Evolutionary conservation across 2,888 invertebrate species (phyloP), one percentile per base, ranked within the genome.

Genomic region (Catocala fraxini): DNA sequence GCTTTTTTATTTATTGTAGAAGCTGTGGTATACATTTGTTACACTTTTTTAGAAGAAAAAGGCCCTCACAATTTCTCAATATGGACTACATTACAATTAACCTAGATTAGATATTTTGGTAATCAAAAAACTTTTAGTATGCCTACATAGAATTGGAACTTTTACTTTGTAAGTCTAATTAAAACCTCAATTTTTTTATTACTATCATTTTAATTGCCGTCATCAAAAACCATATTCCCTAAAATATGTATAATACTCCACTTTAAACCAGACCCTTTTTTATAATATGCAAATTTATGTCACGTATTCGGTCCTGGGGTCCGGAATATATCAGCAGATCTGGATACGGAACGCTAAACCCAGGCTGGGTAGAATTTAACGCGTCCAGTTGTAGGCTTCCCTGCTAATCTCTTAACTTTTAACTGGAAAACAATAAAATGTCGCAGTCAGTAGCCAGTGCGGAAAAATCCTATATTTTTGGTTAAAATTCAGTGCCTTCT

Each of bases 381-480:
- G 81, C 80, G 79, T 77, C 64, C 83, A 70, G 83, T 83, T 82
- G 84, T 80, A 64, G 67, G 68, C 65, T 68, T 64, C 71, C 74
- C 75, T 74, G 79, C 81, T 89, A 89, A 89, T 89, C 88, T 88
- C 88, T 87, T 83, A 85, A 87, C 89, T 89, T 85, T 89, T 84
- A 85, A 84, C 85, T 83, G 78, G 82, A 80, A 85, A 75, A 77
- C 75, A 76, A 76, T 77, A 77, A 76, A 76, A 76, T 68, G 79
- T 80, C 83, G 82, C 82, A 83, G 78, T 34, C 72, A 67, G 59
- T 65, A 65, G 68, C 58, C 77, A 67, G 56, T 35, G 52, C 25
- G 51, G 62, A 47, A 62, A 63, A 71, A 72, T 49, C 63, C 53
- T 61, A 65, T 70, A 68, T 70, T 73, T 60, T 71, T 54, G 47